Conservation (phyloP, 2,888 invertebrate species). For the Disparrhopalites patrizii region DNA sequence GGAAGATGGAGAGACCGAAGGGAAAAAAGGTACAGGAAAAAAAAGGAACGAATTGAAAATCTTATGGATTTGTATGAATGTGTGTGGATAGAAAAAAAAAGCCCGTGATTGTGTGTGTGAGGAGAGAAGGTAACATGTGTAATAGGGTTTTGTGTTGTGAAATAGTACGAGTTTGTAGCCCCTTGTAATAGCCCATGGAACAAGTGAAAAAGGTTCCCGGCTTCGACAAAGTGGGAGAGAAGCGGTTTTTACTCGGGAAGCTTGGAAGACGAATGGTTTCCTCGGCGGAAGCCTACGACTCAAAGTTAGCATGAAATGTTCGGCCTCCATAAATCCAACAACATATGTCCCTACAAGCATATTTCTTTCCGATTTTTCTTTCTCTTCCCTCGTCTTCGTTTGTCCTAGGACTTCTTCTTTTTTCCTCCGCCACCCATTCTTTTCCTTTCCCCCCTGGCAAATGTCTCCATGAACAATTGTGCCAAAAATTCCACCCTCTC, state of each 20-base stretch:
- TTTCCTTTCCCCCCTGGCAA: too few relatives aligned
- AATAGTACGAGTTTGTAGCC: too few relatives aligned
- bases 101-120: not conserved
- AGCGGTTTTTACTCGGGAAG: conserved; percentile 25
- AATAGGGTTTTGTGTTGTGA: conserved; percentile 6
- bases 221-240: conserved; percentile 7
- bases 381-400: too few relatives aligned
- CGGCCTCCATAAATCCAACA: conserved; percentile 31
- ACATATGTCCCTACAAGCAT: conserved; percentile 33
- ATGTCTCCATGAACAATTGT: too few relatives aligned
- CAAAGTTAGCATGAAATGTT: conserved; percentile 36
- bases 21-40: too few relatives aligned
- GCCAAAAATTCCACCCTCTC: too few relatives aligned
- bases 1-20: too few relatives aligned
- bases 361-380: conserved; percentile 30
- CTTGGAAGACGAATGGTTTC: conserved; percentile 36
- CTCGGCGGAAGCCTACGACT: conserved; percentile 34
- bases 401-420: too few relatives aligned
- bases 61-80: not conserved
- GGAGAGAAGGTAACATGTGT: conserved; percentile 3
- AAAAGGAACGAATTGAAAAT: too few relatives aligned
- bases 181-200: too few relatives aligned
- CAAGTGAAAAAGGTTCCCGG: conserved; percentile 19
- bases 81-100: not conserved
- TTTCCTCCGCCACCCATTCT: too few relatives aligned